A percentile compares a stretch with the other conserved stretches of the same genome.
These are phyloP conservation scores for Silurus meridionalis DNA, from an alignment of 2,113 vertebrate genomes.

Conservation along the genomic window DNA sequence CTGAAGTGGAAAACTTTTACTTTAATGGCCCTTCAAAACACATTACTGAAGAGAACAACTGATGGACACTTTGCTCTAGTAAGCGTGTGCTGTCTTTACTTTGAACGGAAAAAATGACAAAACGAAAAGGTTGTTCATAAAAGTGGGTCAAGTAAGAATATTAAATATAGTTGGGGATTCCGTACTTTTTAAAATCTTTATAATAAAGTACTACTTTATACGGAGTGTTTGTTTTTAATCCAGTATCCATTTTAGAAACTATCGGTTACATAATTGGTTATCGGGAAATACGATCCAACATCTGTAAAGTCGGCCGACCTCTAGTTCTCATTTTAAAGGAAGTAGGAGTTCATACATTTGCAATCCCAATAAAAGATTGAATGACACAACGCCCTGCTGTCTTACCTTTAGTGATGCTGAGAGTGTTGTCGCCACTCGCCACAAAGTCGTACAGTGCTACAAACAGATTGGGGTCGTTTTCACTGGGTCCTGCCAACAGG, in stretches of 20 bases:
- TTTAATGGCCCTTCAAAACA: neutral
- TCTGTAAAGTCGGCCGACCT: no score
- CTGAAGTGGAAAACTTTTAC: constrained; percentile 1
- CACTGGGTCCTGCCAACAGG: constrained; percentile 90
- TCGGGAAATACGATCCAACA: no score
- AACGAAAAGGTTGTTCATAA: neutral
- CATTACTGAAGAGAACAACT: neutral
- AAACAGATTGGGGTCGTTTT: constrained; percentile 98
- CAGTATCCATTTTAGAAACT: no score
- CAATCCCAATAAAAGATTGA: neutral
- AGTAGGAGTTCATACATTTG: neutral
- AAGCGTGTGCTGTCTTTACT: neutral
- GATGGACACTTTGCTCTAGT: neutral
- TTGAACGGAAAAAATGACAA: neutral
- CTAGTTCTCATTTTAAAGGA: neutral
- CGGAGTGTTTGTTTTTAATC: no score
- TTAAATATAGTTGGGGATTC: neutral
- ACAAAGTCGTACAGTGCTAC: constrained; percentile 99
- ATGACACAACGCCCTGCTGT: neutral
- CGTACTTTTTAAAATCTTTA: no score
- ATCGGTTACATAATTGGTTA: no score
- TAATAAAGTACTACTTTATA: no score
- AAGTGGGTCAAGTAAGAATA: neutral
- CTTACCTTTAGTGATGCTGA: constrained; percentile 98
- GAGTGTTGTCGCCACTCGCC: constrained; percentile 97